These are phyloP conservation scores for Linepithema humile DNA, from an alignment of 1,140 invertebrate genomes.

Conservation along the genomic window DNA sequence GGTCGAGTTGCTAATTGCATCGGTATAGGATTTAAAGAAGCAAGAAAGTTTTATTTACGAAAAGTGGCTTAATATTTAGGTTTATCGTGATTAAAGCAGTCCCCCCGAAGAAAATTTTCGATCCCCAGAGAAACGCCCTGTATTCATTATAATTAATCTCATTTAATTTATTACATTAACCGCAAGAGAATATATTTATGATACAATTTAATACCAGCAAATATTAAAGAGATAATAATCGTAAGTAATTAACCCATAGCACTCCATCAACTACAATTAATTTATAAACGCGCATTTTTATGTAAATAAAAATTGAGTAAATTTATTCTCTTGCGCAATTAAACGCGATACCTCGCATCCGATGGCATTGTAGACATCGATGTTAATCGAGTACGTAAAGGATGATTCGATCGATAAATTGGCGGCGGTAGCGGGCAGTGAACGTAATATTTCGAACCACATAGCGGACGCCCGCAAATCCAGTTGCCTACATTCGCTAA, in stretches of 20 bases:
- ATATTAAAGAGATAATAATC: background rate
- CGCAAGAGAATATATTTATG: background rate
- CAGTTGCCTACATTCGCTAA: slow-evolving; percentile 18
- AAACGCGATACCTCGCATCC: background rate
- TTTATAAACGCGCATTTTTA: background rate
- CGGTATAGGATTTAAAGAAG: background rate
- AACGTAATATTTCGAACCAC: slow-evolving; percentile 20
- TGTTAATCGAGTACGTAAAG: background rate
- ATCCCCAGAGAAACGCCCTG: background rate
- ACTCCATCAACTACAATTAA: background rate
- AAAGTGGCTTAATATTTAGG: background rate
- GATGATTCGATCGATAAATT: slow-evolving; percentile 32
- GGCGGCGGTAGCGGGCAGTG: background rate
- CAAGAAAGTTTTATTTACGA: background rate
- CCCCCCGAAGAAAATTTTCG: background rate
- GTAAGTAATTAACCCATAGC: background rate
- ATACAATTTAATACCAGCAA: background rate
- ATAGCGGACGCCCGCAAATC: slow-evolving; percentile 9
- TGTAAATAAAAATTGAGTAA: too few species aligned
- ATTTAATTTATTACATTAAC: background rate
- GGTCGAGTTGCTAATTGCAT: background rate
- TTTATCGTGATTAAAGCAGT: background rate
- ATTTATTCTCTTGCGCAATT: background rate
- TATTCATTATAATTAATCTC: background rate
- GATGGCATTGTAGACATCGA: background rate